These are phyloP conservation scores for Melanchra persicariae DNA, from an alignment of 2,888 invertebrate species.

Conservation along the genomic window DNA sequence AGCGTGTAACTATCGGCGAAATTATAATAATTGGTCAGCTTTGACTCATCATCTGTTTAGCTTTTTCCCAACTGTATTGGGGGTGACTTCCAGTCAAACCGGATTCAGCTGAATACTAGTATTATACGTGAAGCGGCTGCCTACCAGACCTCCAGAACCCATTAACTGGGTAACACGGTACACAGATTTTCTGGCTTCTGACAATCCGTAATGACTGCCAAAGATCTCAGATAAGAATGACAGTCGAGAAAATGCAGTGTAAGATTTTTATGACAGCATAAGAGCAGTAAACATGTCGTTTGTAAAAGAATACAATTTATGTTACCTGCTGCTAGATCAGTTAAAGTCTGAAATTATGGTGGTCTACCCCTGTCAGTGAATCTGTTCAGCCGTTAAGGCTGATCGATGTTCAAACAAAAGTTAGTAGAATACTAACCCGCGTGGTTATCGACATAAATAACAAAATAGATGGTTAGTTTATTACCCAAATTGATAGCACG, in stretches of 20 bases:
- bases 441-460: neutral
- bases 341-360: neutral
- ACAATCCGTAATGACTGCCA: too few relatives aligned
- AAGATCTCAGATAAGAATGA: too few relatives aligned
- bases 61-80: too few relatives aligned
- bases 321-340: neutral
- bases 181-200: too few relatives aligned
- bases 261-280: neutral
- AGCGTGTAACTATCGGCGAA: neutral
- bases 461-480: neutral
- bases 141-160: too few relatives aligned
- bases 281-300: neutral
- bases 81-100: too few relatives aligned
- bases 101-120: too few relatives aligned
- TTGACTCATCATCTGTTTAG: too few relatives aligned
- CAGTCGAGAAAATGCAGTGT: neutral
- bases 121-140: too few relatives aligned
- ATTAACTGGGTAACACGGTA: too few relatives aligned
- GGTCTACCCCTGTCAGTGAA: too few relatives aligned
- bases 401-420: neutral
- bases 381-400: neutral
- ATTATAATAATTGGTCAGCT: neutral
- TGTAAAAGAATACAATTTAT: neutral
- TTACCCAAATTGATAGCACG: slow-evolving; percentile 1
- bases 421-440: neutral